Percentiles rank a stretch among this genome's conserved stretches.
Evolutionary conservation across 1,140 invertebrate species (phyloP).

Genomic region (Musca vetustissima): DNA sequence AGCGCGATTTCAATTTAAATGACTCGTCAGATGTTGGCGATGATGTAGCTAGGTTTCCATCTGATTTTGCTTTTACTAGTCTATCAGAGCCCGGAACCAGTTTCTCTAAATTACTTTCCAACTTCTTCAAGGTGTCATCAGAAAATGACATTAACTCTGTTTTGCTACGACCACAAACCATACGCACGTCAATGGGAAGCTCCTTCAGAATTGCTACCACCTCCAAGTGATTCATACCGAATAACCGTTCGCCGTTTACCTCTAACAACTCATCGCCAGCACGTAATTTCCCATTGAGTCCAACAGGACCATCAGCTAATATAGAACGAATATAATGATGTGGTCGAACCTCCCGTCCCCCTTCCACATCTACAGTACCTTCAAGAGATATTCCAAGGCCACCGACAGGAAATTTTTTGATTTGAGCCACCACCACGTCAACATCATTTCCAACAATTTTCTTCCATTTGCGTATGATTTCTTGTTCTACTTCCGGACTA

Average conservation of each 20-base stretch:
- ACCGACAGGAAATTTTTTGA: slow-evolving; percentile 84
- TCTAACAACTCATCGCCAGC: slow-evolving; percentile 88
- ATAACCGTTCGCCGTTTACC: slow-evolving; percentile 92
- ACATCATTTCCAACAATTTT: slow-evolving; percentile 74
- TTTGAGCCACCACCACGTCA: slow-evolving; percentile 85
- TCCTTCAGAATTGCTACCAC: slow-evolving; percentile 95
- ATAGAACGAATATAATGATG: slow-evolving; percentile 94
- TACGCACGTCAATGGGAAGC: slow-evolving; percentile 87
- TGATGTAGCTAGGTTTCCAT: slow-evolving; percentile 85
- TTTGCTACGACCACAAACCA: slow-evolving; percentile 81
- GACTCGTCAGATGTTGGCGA: slow-evolving; percentile 67
- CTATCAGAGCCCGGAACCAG: slow-evolving; percentile 80
- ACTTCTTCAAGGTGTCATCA: slow-evolving; percentile 53
- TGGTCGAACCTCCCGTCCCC: slow-evolving; percentile 85
- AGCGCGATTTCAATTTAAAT: slow-evolving; percentile 83
- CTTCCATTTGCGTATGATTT: slow-evolving; percentile 82
- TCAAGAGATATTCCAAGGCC: slow-evolving; percentile 95
- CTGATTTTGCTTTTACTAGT: slow-evolving; percentile 95
- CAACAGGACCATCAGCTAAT: slow-evolving; percentile 91
- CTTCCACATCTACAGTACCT: slow-evolving; percentile 94
- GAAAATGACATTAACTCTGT: slow-evolving; percentile 46
- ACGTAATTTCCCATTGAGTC: slow-evolving; percentile 77
- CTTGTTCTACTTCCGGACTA: slow-evolving; percentile 71
- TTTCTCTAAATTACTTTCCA: slow-evolving; percentile 70
- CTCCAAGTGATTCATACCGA: slow-evolving; percentile 95